Base-by-base conservation (phyloP, 2,797 vertebrate genomes). In the Xerus rutilus region DNA sequence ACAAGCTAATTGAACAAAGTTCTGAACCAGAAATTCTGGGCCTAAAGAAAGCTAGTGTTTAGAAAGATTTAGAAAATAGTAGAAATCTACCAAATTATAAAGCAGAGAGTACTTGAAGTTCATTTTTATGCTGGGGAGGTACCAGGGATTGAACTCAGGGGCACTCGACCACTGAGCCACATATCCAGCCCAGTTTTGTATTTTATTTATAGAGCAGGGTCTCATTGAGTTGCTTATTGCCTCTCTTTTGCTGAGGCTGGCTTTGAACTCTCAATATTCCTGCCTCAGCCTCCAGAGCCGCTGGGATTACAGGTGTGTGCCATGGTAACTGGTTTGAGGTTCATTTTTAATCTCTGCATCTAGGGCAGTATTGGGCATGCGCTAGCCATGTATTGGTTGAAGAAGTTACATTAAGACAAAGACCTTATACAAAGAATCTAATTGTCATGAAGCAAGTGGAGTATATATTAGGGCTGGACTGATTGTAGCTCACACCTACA, bases 401-500 rank as follows among this genome's bases (percentile, higher is more conserved):
- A 88, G 47, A 87, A 86, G 67, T 62, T 67, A 87, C 67, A 32
- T 76, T 54, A 79, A 82, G 21, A n/a, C 72, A 81, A 78, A 72
- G 6, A 72, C 13, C 6, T n/a, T 59, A 59, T 14, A 62, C 47
- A 91, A 93, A 92, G 25, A 84, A 69, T 69, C 11, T 28, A 64
- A 43, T 39, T 86, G 92, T 54, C 15, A 64, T 89, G 39, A 90
- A 39, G 9, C 70, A 90, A 78, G 62, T 77, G 25, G 28, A 30
- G 43, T 84, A 32, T 49, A 4, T 52, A 17, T 78, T 47, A 39
- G 23, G 23, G 43, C 21, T 17, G 28, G 15, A 74, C 3, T 86
- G 64, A 43, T 17, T 86, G 30, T 5, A 39, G 25, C 12, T 64
- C 69, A 43, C 20, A 73, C 10, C 23, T 57, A 5, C 54, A 69